These are phyloP conservation scores for Sarcoramphus papa DNA, from an alignment of 2,797 vertebrate species.

Conservation along the genomic window DNA sequence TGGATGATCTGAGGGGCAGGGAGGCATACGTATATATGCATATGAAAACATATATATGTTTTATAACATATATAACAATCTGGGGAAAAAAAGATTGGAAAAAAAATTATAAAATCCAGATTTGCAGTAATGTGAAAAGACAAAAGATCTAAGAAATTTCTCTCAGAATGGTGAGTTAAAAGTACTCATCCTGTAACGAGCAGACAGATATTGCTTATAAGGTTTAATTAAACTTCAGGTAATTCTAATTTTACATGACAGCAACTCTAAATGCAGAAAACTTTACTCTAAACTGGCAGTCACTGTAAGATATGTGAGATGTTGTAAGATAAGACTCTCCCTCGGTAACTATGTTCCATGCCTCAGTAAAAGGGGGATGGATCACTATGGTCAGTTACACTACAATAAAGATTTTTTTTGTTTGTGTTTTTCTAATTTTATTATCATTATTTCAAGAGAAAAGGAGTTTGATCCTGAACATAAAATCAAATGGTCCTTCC, in stretches of 20 bases:
- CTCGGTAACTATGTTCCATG: background rate
- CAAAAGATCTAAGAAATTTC: background rate
- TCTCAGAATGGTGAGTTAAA: background rate
- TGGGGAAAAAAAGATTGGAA: fast-evolving
- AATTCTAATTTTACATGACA: background rate
- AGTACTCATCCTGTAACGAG: background rate
- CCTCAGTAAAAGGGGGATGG: background rate
- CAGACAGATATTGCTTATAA: background rate
- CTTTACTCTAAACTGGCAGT: background rate
- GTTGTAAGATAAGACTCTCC: background rate
- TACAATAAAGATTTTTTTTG: background rate
- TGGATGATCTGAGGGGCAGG: background rate
- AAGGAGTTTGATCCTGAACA: background rate
- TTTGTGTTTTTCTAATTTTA: background rate
- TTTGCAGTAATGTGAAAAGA: background rate
- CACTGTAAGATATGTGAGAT: background rate
- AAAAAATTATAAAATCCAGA: background rate
- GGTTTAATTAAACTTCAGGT: background rate
- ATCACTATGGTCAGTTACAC: background rate
- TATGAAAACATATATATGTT: background rate
- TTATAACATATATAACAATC: background rate
- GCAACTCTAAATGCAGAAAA: background rate
- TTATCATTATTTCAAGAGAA: background rate
- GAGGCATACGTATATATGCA: fast-evolving
- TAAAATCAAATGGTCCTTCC: background rate